Evolutionary conservation across 2,888 invertebrate genomes (phyloP), one percentile per base, ranked within the genome.

Genomic region (Teinopalpus imperialis): DNA sequence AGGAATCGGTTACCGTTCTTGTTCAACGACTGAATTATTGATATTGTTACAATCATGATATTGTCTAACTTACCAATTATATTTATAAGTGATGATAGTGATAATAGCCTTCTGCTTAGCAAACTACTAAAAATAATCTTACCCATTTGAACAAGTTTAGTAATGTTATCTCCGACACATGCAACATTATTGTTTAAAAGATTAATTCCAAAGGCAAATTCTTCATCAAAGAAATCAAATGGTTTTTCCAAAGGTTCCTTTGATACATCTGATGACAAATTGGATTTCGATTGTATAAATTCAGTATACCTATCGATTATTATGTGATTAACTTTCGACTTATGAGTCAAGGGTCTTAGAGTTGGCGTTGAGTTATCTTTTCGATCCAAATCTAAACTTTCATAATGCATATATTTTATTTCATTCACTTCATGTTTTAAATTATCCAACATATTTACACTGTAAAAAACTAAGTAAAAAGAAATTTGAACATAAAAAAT

Each of bases 131-230:
- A 14, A 30, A 5, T 8, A 21, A 3, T 21, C 57, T 46, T 66
- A 83, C 87, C 80, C 82, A 85, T 79, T 69, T 85, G 85, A 50
- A 86, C 76, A 6, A 83, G 70, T 57, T 75, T 83, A 6, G 82
- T 79, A 6, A 81, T 79, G 48, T 87, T 85, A 44, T 80, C 74
- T 1, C 82, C 83, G 16, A 83, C 85, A 59, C 86, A 86, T 1
- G 83, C 82, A n/a, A 88, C 78, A 59, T 87, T 88, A 35, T 85
- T 83, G 43, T 83, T 83, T 2, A 85, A 48, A 29, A 88, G 63
- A 66, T 85, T 85, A 3, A 82, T 79, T 3, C 83, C 83, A 66
- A 86, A 87, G 13, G 81, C 83, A 59, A 72, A 83, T 53, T 87
- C 86, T 61, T 86, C 86, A 41, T 88, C 86, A 52, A 70, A 81